Conservation (phyloP, 1,140 invertebrate species). For the Caenorhabditis briggsae region DNA sequence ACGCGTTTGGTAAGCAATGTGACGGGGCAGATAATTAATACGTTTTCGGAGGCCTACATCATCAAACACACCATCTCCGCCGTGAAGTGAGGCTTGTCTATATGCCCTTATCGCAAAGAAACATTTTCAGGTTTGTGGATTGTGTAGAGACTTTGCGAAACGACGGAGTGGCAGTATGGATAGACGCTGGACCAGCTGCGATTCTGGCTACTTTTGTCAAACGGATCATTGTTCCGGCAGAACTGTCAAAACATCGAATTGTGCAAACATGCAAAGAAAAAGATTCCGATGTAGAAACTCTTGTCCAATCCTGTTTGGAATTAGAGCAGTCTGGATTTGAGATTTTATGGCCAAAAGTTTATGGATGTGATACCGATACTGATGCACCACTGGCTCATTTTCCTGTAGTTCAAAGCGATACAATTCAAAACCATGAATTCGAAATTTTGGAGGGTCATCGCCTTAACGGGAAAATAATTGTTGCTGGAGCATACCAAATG, state of each 20-base stretch:
- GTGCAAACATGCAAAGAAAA: slow-evolving; percentile 56
- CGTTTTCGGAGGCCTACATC: slow-evolving; percentile 54
- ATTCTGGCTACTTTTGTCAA: slow-evolving; percentile 38
- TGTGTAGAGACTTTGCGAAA: slow-evolving; percentile 41
- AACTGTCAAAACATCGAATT: slow-evolving; percentile 38
- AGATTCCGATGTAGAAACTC: slow-evolving; percentile 4
- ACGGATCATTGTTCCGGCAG: slow-evolving; percentile 7
- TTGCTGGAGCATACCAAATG: slow-evolving; percentile 56
- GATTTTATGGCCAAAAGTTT: slow-evolving; percentile 21
- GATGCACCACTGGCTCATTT: not conserved
- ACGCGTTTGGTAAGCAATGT: slow-evolving; percentile 65
- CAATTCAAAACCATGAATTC: slow-evolving; percentile 30
- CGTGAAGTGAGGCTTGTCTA: slow-evolving; percentile 21
- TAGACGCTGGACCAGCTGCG: slow-evolving; percentile 57
- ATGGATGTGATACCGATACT: not conserved
- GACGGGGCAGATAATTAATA: slow-evolving; percentile 53
- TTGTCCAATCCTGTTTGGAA: slow-evolving; percentile 46
- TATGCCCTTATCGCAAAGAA: not conserved
- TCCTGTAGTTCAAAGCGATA: not conserved
- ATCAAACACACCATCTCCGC: slow-evolving; percentile 56
- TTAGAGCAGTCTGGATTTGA: slow-evolving; percentile 23
- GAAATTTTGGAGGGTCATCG: slow-evolving; percentile 40
- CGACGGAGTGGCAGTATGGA: slow-evolving; percentile 56
- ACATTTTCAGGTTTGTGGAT: slow-evolving; percentile 45
- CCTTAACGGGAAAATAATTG: slow-evolving; percentile 27